Percentiles rank a stretch among this genome's conserved stretches.
Conservation (phyloP, 2,888 invertebrate species). For the Tromatobia lineatoria region DNA sequence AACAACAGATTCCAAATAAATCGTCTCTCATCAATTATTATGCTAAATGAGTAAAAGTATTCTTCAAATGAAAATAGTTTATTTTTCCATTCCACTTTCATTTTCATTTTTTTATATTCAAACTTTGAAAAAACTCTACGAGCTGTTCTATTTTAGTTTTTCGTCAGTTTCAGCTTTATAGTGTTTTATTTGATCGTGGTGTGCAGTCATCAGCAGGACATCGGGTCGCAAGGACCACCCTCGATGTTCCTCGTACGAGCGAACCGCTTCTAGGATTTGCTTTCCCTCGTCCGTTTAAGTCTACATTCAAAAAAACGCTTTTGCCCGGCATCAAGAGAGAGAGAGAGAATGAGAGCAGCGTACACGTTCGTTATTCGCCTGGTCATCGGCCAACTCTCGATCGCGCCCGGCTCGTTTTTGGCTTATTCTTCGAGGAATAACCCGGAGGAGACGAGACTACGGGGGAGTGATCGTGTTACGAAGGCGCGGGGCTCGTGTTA, state of each 20-base stretch:
- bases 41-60: too few species aligned
- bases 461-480: constrained; percentile 82
- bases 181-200: neutral
- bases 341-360: neutral
- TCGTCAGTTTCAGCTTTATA: neutral
- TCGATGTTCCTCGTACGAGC: constrained; percentile 33
- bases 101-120: too few species aligned
- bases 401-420: constrained; percentile 68
- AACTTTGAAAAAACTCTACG: too few species aligned
- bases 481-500: constrained; percentile 79
- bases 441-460: constrained; percentile 67
- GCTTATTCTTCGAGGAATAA: constrained; percentile 47
- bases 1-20: too few species aligned
- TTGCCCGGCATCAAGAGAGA: constrained; percentile 19
- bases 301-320: constrained; percentile 26
- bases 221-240: constrained; percentile 25
- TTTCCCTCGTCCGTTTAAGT: constrained; percentile 32
- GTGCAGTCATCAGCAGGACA: constrained; percentile 7
- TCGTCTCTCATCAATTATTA: too few species aligned
- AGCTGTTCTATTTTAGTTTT: neutral
- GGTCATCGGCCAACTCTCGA: constrained; percentile 41
- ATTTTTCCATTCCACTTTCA: too few species aligned
- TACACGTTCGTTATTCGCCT: constrained; percentile 12
- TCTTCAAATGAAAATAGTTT: too few species aligned
- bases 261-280: constrained; percentile 40